phyloP scores from a whole-genome alignment of 2,797 vertebrate species.

The Cuniculus paca region DNA sequence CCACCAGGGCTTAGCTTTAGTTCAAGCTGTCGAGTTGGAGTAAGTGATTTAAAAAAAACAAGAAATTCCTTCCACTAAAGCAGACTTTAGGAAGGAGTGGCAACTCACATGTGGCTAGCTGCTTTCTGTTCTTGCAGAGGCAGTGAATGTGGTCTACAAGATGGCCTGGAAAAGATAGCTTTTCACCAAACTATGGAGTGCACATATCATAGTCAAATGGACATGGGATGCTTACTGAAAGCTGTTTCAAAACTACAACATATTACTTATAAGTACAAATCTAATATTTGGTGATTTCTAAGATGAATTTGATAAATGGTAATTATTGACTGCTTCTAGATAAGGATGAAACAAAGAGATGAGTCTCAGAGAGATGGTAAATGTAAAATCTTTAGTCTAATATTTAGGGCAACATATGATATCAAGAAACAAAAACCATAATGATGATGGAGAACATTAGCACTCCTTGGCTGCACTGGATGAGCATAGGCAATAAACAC shows the following conservation, averaged over 20 bases:
- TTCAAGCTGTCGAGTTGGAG: constrained; percentile 20
- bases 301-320: neutral
- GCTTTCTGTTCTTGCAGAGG: neutral
- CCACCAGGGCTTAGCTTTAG: neutral
- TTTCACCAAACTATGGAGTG: neutral
- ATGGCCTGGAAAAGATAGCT: neutral
- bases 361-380: neutral
- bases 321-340: neutral
- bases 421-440: neutral
- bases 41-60: neutral
- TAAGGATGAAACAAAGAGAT: neutral
- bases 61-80: neutral
- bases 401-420: neutral
- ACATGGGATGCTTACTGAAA: neutral
- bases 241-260: neutral
- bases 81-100: neutral
- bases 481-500: neutral
- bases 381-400: neutral
- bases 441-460: neutral
- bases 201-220: neutral
- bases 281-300: neutral
- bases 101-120: neutral
- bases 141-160: neutral
- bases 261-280: neutral
- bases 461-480: neutral